phyloP scores from a whole-genome alignment of 2,797 vertebrate genomes.

The Sebastes wilsoni region DNA sequence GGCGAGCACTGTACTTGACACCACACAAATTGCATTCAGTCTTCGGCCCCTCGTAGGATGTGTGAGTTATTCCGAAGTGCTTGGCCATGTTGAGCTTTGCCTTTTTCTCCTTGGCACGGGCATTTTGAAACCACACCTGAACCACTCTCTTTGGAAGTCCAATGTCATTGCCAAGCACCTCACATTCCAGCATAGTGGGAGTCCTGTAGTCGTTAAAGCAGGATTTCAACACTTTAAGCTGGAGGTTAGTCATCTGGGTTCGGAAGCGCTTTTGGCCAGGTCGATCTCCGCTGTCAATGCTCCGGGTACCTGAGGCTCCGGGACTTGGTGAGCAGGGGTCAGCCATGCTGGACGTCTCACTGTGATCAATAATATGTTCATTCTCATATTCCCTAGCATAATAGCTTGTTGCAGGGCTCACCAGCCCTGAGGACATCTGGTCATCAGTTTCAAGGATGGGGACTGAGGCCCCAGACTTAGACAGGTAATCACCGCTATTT shows the following conservation, averaged over 20 bases:
- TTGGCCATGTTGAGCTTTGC: constrained; percentile 99
- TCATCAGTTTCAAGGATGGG: constrained; percentile 94
- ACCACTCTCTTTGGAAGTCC: constrained; percentile 99
- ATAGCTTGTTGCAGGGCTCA: constrained; percentile 97
- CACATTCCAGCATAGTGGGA: constrained; percentile 99
- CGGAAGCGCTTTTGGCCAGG: constrained; percentile 99
- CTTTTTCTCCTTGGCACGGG: constrained; percentile 99
- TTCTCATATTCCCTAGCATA: constrained; percentile 98
- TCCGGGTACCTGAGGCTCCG: constrained; percentile 92
- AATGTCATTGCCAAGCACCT: constrained; percentile 99
- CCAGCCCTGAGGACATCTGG: constrained; percentile 95
- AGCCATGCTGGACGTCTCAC: constrained; percentile 97
- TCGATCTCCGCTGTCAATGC: constrained; percentile 93
- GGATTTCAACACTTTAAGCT: constrained; percentile 98
- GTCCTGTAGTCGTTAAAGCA: constrained; percentile 99
- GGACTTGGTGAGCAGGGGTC: constrained; percentile 98
- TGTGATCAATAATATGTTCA: constrained; percentile 97
- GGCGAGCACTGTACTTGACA: constrained; percentile 97
- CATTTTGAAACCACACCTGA: constrained; percentile 99
- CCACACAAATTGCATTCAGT: constrained; percentile 99
- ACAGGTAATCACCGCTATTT: constrained; percentile 89
- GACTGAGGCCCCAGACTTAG: constrained; percentile 90
- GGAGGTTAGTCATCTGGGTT: constrained; percentile 99
- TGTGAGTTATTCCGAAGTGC: constrained; percentile 99
- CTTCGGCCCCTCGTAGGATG: constrained; percentile 97